Percentiles rank a stretch among this genome's conserved stretches.
These are phyloP conservation scores for Xenentodon cancila DNA, from an alignment of 2,797 vertebrate species.

Conservation along the genomic window DNA sequence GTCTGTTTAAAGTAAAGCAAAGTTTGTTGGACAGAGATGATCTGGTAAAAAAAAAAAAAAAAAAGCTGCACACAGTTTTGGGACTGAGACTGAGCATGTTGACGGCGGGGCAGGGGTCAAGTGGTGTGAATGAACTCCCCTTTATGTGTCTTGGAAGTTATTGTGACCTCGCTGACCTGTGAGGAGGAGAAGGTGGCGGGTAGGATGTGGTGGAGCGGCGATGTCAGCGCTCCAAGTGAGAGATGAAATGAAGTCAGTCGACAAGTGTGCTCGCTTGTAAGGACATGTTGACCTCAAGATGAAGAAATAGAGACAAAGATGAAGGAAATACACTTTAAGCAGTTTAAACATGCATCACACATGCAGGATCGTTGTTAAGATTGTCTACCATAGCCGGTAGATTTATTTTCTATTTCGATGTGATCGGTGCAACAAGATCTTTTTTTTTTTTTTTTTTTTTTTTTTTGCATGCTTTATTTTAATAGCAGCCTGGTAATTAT, in stretches of 20 bases:
- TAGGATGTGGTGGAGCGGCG: conserved; percentile 38
- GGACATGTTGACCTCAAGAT: neutral
- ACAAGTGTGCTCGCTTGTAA: neutral
- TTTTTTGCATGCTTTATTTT: conserved; percentile 1
- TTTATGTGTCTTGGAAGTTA: conserved; percentile 71
- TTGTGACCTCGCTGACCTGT: conserved; percentile 64
- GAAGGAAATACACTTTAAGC: neutral
- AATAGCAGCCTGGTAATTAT: conserved; percentile 40
- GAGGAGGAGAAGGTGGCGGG: conserved; percentile 26
- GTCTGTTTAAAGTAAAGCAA: conserved; percentile 17
- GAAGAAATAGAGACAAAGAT: conserved; percentile 2
- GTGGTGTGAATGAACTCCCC: conserved; percentile 68
- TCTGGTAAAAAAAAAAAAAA: no score
- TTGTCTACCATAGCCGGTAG: neutral
- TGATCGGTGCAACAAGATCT: neutral
- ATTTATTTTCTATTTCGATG: neutral
- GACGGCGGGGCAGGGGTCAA: conserved; percentile 68
- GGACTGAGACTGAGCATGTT: conserved; percentile 45
- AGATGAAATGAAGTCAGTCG: conserved; percentile 11
- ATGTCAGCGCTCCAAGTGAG: conserved; percentile 17
- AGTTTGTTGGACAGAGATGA: conserved; percentile 17
- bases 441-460: neutral
- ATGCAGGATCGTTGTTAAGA: neutral
- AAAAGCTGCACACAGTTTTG: conserved; percentile 16
- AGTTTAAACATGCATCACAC: neutral